Evolutionary conservation across 2,797 vertebrate genomes (phyloP).

Genomic region (Lacerta agilis): DNA sequence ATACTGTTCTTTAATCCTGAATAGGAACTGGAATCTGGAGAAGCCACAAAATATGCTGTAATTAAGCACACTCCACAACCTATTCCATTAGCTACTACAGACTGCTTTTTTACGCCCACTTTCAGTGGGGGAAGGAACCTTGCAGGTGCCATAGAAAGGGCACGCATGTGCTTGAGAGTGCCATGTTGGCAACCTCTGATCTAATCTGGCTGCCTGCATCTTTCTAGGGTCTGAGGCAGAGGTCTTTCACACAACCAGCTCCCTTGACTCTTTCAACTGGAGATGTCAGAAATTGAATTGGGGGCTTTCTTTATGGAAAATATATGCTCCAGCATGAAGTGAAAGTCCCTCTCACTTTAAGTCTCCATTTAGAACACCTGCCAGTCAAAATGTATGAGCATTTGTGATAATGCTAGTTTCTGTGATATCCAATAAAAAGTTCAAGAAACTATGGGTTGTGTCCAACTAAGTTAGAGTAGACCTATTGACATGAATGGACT

Average conservation of each 20-base stretch:
- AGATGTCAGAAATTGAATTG: background rate
- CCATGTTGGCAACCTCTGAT: no score
- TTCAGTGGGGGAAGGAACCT: no score
- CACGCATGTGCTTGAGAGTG: no score
- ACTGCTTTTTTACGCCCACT: no score
- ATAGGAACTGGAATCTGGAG: no score
- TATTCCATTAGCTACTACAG: no score
- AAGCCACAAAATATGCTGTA: no score
- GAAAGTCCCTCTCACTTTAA: background rate
- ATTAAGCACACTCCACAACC: no score
- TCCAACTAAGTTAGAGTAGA: no score
- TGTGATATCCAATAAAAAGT: background rate
- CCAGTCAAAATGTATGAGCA: background rate
- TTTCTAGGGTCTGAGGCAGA: background rate
- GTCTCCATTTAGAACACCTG: background rate
- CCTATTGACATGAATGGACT: no score
- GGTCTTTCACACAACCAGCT: background rate
- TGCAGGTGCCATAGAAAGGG: no score
- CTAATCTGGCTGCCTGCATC: background rate
- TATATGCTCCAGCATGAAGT: background rate
- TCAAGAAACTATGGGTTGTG: background rate
- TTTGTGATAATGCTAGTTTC: background rate
- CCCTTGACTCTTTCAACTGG: background rate
- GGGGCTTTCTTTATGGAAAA: background rate
- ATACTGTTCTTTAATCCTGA: no score